These are phyloP conservation scores for Araneus ventricosus DNA, from an alignment of 1,140 invertebrate species.

Conservation along the genomic window DNA sequence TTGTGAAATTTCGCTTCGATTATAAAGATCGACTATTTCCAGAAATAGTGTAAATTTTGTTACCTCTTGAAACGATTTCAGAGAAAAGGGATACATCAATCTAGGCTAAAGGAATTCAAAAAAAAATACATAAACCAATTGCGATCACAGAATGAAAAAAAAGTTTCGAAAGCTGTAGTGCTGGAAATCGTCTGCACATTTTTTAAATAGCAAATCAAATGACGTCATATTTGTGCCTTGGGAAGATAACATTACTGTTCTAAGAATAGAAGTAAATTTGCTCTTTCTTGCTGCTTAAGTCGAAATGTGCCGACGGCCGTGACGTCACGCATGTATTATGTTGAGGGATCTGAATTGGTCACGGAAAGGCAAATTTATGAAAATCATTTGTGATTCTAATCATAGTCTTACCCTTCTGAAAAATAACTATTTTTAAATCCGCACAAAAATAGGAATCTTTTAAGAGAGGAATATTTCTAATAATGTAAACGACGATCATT, in stretches of 20 bases:
- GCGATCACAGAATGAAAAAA: too few relatives aligned
- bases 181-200: too few relatives aligned
- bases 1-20: too few relatives aligned
- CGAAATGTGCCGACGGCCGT: not conserved
- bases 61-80: too few relatives aligned
- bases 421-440: not conserved
- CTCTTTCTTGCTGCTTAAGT: not conserved
- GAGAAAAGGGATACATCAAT: too few relatives aligned
- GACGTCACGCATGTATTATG: not conserved
- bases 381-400: conserved; percentile 17
- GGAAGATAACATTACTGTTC: not conserved
- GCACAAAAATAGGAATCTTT: not conserved
- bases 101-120: too few relatives aligned
- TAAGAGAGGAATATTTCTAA: too few relatives aligned
- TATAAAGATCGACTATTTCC: too few relatives aligned
- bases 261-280: not conserved
- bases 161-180: too few relatives aligned
- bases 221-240: not conserved
- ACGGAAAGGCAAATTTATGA: not conserved
- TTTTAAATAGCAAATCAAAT: not conserved
- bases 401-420: not conserved
- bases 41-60: too few relatives aligned
- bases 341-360: not conserved
- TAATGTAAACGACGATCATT: too few relatives aligned
- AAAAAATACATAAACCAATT: too few relatives aligned